Evolutionary conservation across 2,888 invertebrate genomes (phyloP).

Genomic region (Catocala nupta): DNA sequence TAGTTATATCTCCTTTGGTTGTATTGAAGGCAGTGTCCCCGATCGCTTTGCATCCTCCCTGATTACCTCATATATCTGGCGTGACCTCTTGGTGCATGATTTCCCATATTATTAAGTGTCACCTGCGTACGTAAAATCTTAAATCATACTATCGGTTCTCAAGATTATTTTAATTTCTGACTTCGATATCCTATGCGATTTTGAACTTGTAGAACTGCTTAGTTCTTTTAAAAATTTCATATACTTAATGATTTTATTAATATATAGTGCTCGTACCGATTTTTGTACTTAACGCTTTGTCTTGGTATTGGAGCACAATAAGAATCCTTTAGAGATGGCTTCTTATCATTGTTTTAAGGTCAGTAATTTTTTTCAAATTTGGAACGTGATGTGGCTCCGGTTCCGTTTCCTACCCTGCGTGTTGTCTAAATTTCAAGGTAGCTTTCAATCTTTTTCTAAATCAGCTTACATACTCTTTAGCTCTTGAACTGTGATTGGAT

Average conservation of each 20-base stretch:
- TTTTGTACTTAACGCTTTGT: conserved; percentile 72
- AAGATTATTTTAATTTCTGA: conserved; percentile 62
- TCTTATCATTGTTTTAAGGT: conserved; percentile 72
- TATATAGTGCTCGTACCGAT: conserved; percentile 51
- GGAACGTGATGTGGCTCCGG: conserved; percentile 65
- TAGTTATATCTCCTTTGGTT: conserved; percentile 82
- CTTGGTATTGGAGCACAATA: conserved; percentile 74
- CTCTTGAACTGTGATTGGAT: conserved; percentile 52
- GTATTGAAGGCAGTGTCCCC: conserved; percentile 87
- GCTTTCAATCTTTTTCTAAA: conserved; percentile 59
- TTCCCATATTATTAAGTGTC: conserved; percentile 74
- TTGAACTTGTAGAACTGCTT: conserved; percentile 78
- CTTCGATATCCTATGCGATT: conserved; percentile 64
- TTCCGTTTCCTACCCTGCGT: conserved; percentile 60
- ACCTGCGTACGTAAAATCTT: conserved; percentile 63
- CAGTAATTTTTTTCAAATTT: conserved; percentile 58
- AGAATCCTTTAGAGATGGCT: conserved; percentile 77
- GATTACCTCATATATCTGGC: conserved; percentile 82
- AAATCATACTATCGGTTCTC: conserved; percentile 59
- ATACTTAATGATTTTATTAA: conserved; percentile 64
- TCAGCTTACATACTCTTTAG: conserved; percentile 58
- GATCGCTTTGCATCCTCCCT: conserved; percentile 86
- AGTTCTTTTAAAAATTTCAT: conserved; percentile 70
- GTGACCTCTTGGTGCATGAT: conserved; percentile 88
- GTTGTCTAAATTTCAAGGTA: conserved; percentile 62